Base-by-base conservation (phyloP, 2,113 vertebrate genomes). In the Camelus bactrianus region DNA sequence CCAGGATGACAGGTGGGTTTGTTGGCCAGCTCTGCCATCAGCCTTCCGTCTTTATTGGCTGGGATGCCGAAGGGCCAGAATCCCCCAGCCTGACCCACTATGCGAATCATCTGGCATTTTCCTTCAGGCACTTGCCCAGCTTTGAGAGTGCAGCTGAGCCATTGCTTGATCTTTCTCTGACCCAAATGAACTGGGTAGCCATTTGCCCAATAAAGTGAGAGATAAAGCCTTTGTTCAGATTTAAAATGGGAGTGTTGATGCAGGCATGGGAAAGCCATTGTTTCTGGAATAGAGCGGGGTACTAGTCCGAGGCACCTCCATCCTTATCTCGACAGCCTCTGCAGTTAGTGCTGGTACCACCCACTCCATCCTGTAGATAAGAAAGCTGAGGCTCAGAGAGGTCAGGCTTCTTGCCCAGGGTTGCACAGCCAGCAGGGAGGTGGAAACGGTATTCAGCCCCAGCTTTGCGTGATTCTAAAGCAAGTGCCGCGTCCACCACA, bases 1-100 rank as follows among this genome's bases (percentile, higher is more conserved):
- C 70, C 30, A 3, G 42, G 28, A 30, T 20, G 30, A 24, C 14
- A 7, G 30, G 1, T 1, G n/a, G 76, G 0, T 70, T 50, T 5
- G 5, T 0, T 9, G 35, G 60, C 12, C 6, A 0, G 7, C 65
- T 32, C 10, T 26, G 38, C 24, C 10, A 1, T 0, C 1, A 1
- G 2, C 46, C 46, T 11, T 1, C 52, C 35, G 42, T 52, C 26
- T 0, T n/a, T 20, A 7, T 11, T 22, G 48, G 30, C 26, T 24
- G 22, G 80, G 22, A 14, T 14, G n/a, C 42, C 1, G 30, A 6
- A 20, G 52, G 72, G 26, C 42, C 0, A 20, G 86, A 50, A 13
- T 38, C 56, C 46, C 86, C 70, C 0, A 0, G 22, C 26, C 82
- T 72, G 90, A 26, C 69, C 93, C 35, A 5, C 76, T 11, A 48